Conservation (phyloP, 2,113 vertebrate species). For the Thinocorus orbignyianus region DNA sequence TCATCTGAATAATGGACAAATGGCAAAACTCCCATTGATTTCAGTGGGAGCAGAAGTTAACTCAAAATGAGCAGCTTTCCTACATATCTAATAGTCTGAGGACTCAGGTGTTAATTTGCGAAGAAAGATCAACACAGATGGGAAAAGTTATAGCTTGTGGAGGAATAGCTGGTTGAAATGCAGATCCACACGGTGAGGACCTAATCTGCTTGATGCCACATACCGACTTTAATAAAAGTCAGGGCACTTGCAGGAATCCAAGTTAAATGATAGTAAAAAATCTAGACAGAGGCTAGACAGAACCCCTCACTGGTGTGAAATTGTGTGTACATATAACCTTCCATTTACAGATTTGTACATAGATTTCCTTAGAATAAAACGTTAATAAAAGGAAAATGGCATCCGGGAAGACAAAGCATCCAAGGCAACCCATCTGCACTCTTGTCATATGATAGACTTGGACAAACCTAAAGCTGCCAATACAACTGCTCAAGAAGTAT, state of each 20-base stretch:
- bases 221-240: background rate
- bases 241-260: slow-evolving; percentile 7
- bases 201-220: slow-evolving; percentile 56
- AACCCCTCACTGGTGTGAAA: slow-evolving; percentile 20
- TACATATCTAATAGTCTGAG: slow-evolving; percentile 19
- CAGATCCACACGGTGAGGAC: slow-evolving; percentile 55
- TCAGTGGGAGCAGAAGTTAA: slow-evolving; percentile 35
- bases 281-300: background rate
- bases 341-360: background rate
- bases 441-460: slow-evolving; percentile 35
- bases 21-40: slow-evolving; percentile 38
- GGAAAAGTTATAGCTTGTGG: slow-evolving; percentile 49
- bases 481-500: slow-evolving; percentile 54
- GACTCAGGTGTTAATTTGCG: slow-evolving; percentile 55
- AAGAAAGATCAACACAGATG: slow-evolving; percentile 68
- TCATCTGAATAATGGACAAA: slow-evolving; percentile 24
- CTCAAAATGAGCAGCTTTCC: slow-evolving; percentile 36
- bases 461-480: slow-evolving; percentile 30
- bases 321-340: background rate
- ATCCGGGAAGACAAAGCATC: background rate
- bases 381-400: background rate
- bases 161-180: slow-evolving; percentile 55
- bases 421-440: slow-evolving; percentile 52
- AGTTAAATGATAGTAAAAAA: slow-evolving; percentile 25
- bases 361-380: slow-evolving; percentile 16